Base-by-base conservation (phyloP, 2,888 invertebrate genomes). In the Resseliella maxima region DNA sequence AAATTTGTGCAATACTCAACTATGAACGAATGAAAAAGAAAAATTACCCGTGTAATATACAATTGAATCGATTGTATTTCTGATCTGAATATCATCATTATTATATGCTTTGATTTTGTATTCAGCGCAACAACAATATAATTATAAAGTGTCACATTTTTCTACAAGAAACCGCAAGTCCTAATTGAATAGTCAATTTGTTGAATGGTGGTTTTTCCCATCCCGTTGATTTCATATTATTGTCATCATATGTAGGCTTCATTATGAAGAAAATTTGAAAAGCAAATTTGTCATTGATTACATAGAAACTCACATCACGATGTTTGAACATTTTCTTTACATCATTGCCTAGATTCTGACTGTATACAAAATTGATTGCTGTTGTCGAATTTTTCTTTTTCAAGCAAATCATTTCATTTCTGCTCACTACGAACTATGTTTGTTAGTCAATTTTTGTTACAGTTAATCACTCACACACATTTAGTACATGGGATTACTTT, bases 101-200 rank as follows among this genome's bases (percentile, higher is more conserved):
- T 35, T 72, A 72, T 83, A 6, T 21, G 36, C 2, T 1, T 10
- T 38, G 38, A 83, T 83, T 83, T 83, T 8, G 21, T 24, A n/a
- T n/a, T n/a, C n/a, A n/a, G 38, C 24, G 38, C 31, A 35, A 8
- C 31, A 31, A 72, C 83, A 83, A 83, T 38, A 83, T 5, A 38
- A 24, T 38, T 83, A n/a, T 38, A 12, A 83, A 83, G 83, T 38
- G 83, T 38, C 83, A 38, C 24, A 72, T 38, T 21, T 38, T 38
- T 83, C 38, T n/a, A 72, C 12, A 72, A 83, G 0, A 38, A 38
- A 10, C 83, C 83, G 24, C 24, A 38, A 24, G 38, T 8, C 2
- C 2, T 83, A 38, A 83, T 83, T 83, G 83, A 83, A 38, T 10
- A 36, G 38, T 83, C 83, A 83, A 38, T n/a, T n/a, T 83, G 83